Evolutionary conservation across 2,888 invertebrate genomes (phyloP), one percentile per base, ranked within the genome.

Genomic region (Caenorhabditis drosophilae): DNA sequence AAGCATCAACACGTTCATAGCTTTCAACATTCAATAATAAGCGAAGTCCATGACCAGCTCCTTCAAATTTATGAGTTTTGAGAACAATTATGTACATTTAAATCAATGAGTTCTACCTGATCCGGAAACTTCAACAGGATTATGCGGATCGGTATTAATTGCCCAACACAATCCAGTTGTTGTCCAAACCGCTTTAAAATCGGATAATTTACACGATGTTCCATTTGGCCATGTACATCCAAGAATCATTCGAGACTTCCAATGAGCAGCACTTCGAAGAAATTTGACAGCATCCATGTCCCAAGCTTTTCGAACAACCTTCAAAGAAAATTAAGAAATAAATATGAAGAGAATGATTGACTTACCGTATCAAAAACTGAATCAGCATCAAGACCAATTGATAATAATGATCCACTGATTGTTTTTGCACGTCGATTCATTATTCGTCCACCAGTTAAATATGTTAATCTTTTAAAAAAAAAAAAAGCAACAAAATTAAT

Each of bases 131-230:
- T 67, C 57, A 22, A 75, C 60, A 15, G 81, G 80, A 26, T 73
- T 70, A 9, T 64, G 48, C 0, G 67, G 64, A 50, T 81, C 81
- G 6, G 79, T 74, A 53, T 81, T 81, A 46, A 81, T 81, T 2
- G 81, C 81, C 80, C 81, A 81, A 44, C 81, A 81, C n/a, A 82
- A 67, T 1, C 81, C 81, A n/a, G 78, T 82, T 50, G 81, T 66
- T 4, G 81, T 81, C 81, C 81, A 81, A 23, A 81, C 75, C 3
- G 79, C 76, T 20, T 71, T 68, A 57, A 81, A 81, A 50, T 81
- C 79, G 4, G 57, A 46, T 4, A 63, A 26, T 15, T 56, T 54
- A 45, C 81, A 81, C 2, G 74, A 53, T 7, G 78, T 81, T 2
- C 81, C 81, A 47, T 81, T 79, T 6, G 81, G 81, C 75, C 78